phyloP scores from a whole-genome alignment of 2,888 invertebrate genomes.

The Meghimatium bilineatum region DNA sequence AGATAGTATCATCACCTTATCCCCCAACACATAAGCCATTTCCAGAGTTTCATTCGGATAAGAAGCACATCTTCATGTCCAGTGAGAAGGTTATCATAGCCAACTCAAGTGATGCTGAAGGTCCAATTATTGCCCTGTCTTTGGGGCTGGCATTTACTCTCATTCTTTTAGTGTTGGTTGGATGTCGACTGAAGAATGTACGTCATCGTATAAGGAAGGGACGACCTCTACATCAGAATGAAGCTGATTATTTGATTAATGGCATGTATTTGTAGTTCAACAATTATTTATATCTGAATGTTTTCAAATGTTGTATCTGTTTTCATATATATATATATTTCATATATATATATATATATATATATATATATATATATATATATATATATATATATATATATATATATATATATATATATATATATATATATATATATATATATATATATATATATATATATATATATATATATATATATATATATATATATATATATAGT shows the following conservation, averaged over 20 bases:
- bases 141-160: conserved; percentile 87
- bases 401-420: no score
- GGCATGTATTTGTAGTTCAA: conserved; percentile 89
- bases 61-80: conserved; percentile 33
- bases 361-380: no score
- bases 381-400: no score
- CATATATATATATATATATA: no score
- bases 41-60: neutral
- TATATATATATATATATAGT: no score
- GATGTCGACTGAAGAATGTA: conserved; percentile 88
- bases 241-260: conserved; percentile 97
- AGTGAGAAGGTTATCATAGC: conserved; percentile 56
- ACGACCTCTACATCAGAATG: conserved; percentile 89
- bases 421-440: no score
- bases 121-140: conserved; percentile 74
- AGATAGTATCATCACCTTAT: neutral
- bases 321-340: neutral
- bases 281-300: neutral
- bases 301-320: neutral
- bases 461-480: no score
- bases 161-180: conserved; percentile 87
- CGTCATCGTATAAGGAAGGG: conserved; percentile 84
- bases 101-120: conserved; percentile 63
- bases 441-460: no score
- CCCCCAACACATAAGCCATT: neutral